These are phyloP conservation scores for Yponomeuta cagnagella DNA, from an alignment of 2,888 invertebrate genomes.

Conservation along the genomic window DNA sequence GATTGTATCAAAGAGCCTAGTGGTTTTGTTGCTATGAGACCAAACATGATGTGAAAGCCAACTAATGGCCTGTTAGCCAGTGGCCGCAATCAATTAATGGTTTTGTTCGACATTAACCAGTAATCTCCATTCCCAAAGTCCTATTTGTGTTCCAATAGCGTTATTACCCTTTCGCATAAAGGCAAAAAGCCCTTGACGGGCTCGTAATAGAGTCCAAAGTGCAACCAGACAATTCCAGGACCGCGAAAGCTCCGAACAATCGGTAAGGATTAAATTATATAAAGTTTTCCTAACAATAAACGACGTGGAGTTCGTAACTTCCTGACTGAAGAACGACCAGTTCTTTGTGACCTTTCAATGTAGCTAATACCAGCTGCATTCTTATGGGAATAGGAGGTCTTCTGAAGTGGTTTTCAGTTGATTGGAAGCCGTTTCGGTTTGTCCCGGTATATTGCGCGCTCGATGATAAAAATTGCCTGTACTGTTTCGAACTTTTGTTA, in stretches of 20 bases:
- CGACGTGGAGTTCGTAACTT: neutral
- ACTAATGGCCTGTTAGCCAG: too few relatives aligned
- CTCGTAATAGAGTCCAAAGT: neutral
- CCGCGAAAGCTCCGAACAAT: neutral
- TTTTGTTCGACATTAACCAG: too few relatives aligned
- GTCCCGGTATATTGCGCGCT: neutral
- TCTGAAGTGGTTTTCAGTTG: neutral
- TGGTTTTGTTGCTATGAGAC: too few relatives aligned
- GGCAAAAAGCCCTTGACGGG: neutral
- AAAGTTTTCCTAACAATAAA: slow-evolving; percentile 5
- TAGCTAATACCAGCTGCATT: neutral
- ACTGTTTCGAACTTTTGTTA: neutral
- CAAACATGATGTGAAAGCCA: too few relatives aligned
- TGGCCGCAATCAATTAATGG: too few relatives aligned
- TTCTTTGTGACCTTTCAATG: neutral
- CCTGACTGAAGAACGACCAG: neutral
- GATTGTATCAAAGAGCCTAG: too few relatives aligned
- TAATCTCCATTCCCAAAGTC: neutral
- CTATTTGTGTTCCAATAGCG: neutral
- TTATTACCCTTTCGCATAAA: neutral
- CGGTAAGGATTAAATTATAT: slow-evolving; percentile 4
- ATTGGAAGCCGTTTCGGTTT: slow-evolving; percentile 8
- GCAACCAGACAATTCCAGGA: neutral
- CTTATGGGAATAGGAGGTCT: neutral
- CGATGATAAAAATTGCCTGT: slow-evolving; percentile 3